These are phyloP conservation scores for Dorcus hopei DNA, from an alignment of 2,888 invertebrate genomes.

Conservation along the genomic window DNA sequence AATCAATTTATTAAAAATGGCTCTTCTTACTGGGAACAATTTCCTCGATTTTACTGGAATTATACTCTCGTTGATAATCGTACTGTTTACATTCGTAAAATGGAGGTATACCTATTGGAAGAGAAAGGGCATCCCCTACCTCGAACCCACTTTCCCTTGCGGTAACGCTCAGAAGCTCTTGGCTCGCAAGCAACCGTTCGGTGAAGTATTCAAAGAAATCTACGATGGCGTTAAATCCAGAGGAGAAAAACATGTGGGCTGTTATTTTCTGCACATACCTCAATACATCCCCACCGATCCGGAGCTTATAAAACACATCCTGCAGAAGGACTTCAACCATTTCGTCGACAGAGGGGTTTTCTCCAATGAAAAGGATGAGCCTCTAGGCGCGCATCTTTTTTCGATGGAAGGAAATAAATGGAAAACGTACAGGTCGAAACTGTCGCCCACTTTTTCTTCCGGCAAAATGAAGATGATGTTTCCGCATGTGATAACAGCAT, in stretches of 20 bases:
- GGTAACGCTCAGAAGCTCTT: constrained; percentile 28
- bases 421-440: constrained; percentile 43
- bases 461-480: constrained; percentile 29
- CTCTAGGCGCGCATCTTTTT: constrained; percentile 57
- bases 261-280: constrained; percentile 24
- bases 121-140: constrained; percentile 16
- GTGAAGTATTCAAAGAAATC: constrained; percentile 11
- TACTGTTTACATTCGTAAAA: constrained; percentile 8
- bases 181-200: constrained; percentile 5
- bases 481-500: constrained; percentile 11
- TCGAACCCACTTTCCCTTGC: constrained; percentile 31
- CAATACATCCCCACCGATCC: constrained; percentile 27
- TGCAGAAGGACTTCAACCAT: constrained; percentile 56
- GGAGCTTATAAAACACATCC: constrained; percentile 41
- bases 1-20: no score
- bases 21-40: no score
- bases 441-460: constrained; percentile 24
- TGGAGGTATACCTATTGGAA: constrained; percentile 25
- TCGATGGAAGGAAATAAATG: constrained; percentile 55
- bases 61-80: neutral
- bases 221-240: constrained; percentile 23
- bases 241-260: constrained; percentile 26
- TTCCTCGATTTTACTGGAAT: no score
- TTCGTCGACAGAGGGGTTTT: constrained; percentile 61
- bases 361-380: constrained; percentile 56